These are phyloP conservation scores for Oppia nitens DNA, from an alignment of 1,140 invertebrate genomes.

Conservation along the genomic window DNA sequence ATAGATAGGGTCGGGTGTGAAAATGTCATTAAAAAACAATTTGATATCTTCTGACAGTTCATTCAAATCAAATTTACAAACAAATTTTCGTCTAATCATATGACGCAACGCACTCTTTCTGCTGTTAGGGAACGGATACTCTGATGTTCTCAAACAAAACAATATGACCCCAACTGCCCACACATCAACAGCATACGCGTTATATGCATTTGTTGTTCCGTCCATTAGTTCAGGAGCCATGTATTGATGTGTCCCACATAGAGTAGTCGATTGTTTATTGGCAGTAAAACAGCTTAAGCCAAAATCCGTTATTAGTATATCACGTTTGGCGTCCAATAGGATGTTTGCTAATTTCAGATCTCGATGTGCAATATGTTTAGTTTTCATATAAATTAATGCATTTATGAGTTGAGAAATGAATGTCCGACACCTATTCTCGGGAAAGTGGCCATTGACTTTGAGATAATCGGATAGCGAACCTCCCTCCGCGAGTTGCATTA, in stretches of 20 bases:
- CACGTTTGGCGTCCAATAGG: slow-evolving; percentile 51
- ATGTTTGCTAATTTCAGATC: slow-evolving; percentile 91
- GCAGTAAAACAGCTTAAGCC: background rate
- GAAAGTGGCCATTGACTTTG: background rate
- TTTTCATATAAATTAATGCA: slow-evolving; percentile 44
- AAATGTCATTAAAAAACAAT: too few species aligned
- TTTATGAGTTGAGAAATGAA: background rate
- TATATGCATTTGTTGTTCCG: slow-evolving; percentile 54
- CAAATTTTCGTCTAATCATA: too few species aligned
- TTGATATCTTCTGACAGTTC: too few species aligned
- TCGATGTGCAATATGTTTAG: too few species aligned
- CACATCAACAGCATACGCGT: too few species aligned
- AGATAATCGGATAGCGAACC: background rate
- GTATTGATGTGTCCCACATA: slow-evolving; percentile 88
- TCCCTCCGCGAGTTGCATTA: slow-evolving; percentile 6
- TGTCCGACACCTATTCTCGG: background rate
- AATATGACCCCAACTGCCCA: too few species aligned
- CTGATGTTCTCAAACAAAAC: too few species aligned
- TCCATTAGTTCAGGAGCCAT: slow-evolving; percentile 88
- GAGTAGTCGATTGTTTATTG: slow-evolving; percentile 78
- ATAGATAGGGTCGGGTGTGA: too few species aligned
- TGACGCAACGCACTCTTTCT: too few species aligned
- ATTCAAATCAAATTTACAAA: too few species aligned
- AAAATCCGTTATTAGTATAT: slow-evolving; percentile 4
- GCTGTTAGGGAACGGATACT: too few species aligned